Percentiles rank a stretch among this genome's conserved stretches.
Conservation (phyloP, 2,888 invertebrate species). For the Cactoblastis cactorum region DNA sequence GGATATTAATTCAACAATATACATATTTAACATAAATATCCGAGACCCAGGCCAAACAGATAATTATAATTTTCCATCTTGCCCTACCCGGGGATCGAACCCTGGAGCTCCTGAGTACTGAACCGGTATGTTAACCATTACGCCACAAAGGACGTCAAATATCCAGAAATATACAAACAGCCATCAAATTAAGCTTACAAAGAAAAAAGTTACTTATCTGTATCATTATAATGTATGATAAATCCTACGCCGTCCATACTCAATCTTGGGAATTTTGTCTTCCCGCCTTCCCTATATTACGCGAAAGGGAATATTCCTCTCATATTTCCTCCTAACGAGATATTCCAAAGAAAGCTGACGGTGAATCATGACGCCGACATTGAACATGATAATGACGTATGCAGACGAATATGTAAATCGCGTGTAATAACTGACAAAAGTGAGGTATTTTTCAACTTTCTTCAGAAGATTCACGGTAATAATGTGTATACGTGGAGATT, state of each 20-base stretch:
- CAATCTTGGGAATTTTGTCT: constrained; percentile 27
- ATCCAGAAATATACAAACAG: too few species aligned
- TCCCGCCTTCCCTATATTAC: constrained; percentile 17
- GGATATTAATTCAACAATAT: too few species aligned
- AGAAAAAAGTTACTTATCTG: not conserved
- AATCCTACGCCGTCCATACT: constrained; percentile 22
- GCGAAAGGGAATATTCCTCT: constrained; percentile 10
- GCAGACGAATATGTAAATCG: constrained; percentile 4
- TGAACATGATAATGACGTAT: constrained; percentile 14
- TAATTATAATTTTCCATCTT: too few species aligned
- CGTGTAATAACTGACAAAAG: constrained; percentile 1
- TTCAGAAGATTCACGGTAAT: not conserved
- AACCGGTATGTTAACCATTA: too few species aligned
- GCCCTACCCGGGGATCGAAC: too few species aligned
- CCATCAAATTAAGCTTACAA: not conserved
- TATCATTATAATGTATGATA: not conserved
- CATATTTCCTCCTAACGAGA: constrained; percentile 21
- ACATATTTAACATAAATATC: too few species aligned
- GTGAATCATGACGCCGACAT: constrained; percentile 12
- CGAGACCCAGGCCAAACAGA: too few species aligned
- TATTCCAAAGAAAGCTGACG: constrained; percentile 10
- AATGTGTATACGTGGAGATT: too few species aligned
- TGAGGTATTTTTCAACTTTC: not conserved
- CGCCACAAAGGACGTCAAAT: too few species aligned
- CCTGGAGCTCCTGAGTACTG: too few species aligned